phyloP scores from a whole-genome alignment of 2,888 invertebrate genomes.

The Silvanus unidentatus region DNA sequence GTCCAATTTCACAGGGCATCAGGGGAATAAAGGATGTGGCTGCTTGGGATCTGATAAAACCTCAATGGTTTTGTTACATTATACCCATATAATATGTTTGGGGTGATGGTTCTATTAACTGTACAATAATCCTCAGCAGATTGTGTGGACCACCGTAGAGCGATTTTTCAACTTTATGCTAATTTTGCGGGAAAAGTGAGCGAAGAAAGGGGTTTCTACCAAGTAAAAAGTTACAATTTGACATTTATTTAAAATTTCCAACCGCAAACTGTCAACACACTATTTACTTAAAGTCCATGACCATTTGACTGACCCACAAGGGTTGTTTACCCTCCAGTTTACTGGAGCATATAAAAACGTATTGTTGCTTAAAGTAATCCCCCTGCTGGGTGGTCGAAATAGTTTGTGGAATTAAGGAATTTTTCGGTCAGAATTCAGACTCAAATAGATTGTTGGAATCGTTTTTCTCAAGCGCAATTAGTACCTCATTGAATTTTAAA shows the following conservation, averaged over 20 bases:
- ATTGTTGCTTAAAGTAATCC: too few species aligned
- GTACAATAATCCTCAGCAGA: constrained; percentile 15
- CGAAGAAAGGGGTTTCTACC: too few species aligned
- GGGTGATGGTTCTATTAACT: constrained; percentile 1
- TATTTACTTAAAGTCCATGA: too few species aligned
- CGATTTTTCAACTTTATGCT: constrained; percentile 1
- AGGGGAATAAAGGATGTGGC: constrained; percentile 26
- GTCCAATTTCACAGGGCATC: constrained; percentile 32
- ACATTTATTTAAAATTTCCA: too few species aligned
- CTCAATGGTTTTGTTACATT: constrained; percentile 7
- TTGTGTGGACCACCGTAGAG: constrained; percentile 16
- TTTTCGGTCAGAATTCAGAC: too few species aligned
- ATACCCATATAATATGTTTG: constrained; percentile 8
- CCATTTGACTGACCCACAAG: not conserved
- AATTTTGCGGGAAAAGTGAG: constrained; percentile 2
- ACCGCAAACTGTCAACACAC: too few species aligned
- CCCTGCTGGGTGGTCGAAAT: not conserved
- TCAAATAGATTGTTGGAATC: too few species aligned
- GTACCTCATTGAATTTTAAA: too few species aligned
- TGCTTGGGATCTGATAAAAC: constrained; percentile 26
- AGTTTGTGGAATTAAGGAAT: not conserved
- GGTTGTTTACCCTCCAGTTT: constrained; percentile 1
- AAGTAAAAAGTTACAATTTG: too few species aligned
- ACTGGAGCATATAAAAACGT: constrained; percentile 1
- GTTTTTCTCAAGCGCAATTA: too few species aligned